Base-by-base conservation (phyloP, 2,113 vertebrate species). In the Leptocoma aspasia region DNA sequence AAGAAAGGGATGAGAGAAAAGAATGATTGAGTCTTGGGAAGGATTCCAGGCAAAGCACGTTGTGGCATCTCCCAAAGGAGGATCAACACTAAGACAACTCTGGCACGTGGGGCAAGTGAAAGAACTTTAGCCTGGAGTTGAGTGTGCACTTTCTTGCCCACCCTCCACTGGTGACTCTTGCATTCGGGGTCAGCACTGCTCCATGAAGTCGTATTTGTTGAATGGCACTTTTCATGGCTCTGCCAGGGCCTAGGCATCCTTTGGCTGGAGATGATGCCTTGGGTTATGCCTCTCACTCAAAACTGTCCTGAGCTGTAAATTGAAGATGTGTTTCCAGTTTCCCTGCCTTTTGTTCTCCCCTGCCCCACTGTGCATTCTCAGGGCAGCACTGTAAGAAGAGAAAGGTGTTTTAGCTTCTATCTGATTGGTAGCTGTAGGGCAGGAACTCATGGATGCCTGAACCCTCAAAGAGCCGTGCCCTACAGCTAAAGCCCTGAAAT, bases 1-100 rank as follows among this genome's bases (percentile, higher is more conserved):
- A 96, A 92, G 93, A 89, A 85, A 89, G 53, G 66, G 75, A 90
- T 1, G 37, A 94, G 42, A 95, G 53, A 87, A 96, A 94, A 92
- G 23, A 85, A 65, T 24, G 13, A 8, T 70, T 92, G 82, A 95
- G 78, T 85, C 53, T 75, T 79, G n/a, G 20, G 37, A 82, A 82
- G 8, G 26, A 54, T 66, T 82, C 70, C 82, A 41, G 15, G 21
- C 6, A 57, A 94, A 85, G 18, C 26, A 82, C 27, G 3, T 69
- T 64, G 18, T 37, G 31, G 37, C 21, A 49, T 64, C 41, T 79
- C n/a, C 39, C 28, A 76, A 10, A 68, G 56, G 12, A 69, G 31
- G 8, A 37, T 75, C 19, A 54, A 20, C 17, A 64, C 19, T 23
- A 49, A 30, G 52, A 39, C 3, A 71, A 17, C 15, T 13, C 15